phyloP scores from a whole-genome alignment of 2,888 invertebrate genomes.

The Ctenicera cuprea region DNA sequence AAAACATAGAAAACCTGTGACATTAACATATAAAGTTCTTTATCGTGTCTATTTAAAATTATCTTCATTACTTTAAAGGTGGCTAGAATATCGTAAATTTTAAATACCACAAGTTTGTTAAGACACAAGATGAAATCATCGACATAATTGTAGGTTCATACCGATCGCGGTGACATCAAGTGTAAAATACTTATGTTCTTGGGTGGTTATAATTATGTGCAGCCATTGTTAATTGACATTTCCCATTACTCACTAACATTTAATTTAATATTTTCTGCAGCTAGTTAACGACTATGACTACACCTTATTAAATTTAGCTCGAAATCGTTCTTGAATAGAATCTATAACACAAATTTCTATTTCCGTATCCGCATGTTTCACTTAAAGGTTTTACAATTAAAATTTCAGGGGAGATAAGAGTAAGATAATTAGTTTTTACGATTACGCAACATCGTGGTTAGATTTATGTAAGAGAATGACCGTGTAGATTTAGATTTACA shows the following conservation, averaged over 20 bases:
- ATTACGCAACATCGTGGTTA: background rate
- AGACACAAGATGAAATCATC: conserved; percentile 11
- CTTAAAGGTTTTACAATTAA: background rate
- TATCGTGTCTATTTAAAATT: conserved; percentile 9
- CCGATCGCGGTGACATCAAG: conserved; percentile 28
- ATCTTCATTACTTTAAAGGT: background rate
- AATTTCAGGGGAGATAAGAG: background rate
- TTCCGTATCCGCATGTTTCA: conserved; percentile 2
- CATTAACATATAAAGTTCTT: conserved; percentile 13
- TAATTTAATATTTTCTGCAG: too few species aligned
- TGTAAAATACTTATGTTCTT: background rate
- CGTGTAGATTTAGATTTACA: conserved; percentile 23
- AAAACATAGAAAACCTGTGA: background rate
- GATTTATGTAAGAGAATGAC: conserved; percentile 28
- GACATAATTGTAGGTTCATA: conserved; percentile 25
- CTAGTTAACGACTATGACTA: too few species aligned
- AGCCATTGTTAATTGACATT: background rate
- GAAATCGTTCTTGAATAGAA: too few species aligned
- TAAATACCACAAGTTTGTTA: background rate
- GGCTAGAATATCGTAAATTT: conserved; percentile 5
- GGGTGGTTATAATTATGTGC: background rate
- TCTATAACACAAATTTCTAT: background rate
- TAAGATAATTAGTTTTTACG: conserved; percentile 6
- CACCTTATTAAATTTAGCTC: too few species aligned
- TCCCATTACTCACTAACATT: too few species aligned